Evolutionary conservation across 2,797 vertebrate genomes (phyloP).

Genomic region (Epinephelus malabaricus): DNA sequence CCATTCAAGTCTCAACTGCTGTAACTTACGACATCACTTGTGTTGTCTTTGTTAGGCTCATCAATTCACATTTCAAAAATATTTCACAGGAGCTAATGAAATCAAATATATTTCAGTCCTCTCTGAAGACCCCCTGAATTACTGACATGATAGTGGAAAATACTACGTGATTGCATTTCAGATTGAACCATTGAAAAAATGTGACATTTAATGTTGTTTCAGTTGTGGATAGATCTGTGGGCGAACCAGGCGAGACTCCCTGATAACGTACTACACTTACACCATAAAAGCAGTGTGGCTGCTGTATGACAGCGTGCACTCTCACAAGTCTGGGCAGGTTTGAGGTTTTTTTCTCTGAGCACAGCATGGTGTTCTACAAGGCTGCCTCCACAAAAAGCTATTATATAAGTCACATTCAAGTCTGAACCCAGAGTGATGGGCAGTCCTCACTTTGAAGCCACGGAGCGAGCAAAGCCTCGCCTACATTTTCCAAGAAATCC

Average conservation of each 20-base stretch:
- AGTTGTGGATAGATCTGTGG: constrained; percentile 35
- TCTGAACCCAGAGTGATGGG: constrained; percentile 72
- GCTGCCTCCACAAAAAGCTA: constrained; percentile 65
- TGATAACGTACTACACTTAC: constrained; percentile 34
- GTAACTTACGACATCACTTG: neutral
- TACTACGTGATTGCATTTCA: constrained; percentile 2
- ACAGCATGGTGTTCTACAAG: constrained; percentile 55
- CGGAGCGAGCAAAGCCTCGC: constrained; percentile 58
- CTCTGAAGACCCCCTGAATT: neutral
- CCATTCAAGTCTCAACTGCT: neutral
- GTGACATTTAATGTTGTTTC: constrained; percentile 40
- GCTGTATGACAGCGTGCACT: constrained; percentile 39
- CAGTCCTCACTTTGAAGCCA: constrained; percentile 58
- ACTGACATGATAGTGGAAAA: constrained; percentile 6
- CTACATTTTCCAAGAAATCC: constrained; percentile 74
- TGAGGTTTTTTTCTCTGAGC: constrained; percentile 40
- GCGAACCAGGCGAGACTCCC: constrained; percentile 37
- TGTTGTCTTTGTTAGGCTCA: neutral
- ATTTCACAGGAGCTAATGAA: neutral
- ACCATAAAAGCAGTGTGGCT: constrained; percentile 42
- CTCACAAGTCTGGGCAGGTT: constrained; percentile 77
- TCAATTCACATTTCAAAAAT: neutral
- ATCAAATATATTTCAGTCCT: neutral
- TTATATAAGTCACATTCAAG: constrained; percentile 78
- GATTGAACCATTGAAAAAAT: constrained; percentile 5